phyloP scores from a whole-genome alignment of 1,140 invertebrate genomes.

The Lasioglossum albipes region DNA sequence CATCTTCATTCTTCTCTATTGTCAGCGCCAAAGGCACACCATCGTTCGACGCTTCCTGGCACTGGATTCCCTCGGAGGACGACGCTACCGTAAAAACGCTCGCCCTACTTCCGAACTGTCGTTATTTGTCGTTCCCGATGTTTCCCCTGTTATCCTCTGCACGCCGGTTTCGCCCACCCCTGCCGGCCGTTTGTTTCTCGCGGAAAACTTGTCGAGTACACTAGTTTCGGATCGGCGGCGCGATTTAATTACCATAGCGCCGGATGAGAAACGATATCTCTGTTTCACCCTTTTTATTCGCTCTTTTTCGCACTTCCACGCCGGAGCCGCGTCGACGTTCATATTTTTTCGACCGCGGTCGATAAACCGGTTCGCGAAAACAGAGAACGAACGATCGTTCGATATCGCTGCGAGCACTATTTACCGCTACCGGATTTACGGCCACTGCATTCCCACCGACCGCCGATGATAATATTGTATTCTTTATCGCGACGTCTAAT shows the following conservation, averaged over 20 bases:
- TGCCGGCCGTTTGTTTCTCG: too few species aligned
- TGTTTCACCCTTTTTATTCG: too few species aligned
- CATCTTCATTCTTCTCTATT: slow-evolving; percentile 1
- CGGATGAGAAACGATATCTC: not conserved
- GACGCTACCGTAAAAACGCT: not conserved
- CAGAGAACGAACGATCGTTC: not conserved
- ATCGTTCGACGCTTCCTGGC: not conserved
- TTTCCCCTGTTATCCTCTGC: not conserved
- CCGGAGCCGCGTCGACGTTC: not conserved
- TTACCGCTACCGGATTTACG: not conserved
- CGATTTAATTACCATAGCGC: not conserved
- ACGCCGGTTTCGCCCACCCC: not conserved
- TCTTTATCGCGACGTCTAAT: slow-evolving; percentile 1
- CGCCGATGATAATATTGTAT: not conserved
- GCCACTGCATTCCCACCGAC: not conserved
- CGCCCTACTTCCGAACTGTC: slow-evolving; percentile 1
- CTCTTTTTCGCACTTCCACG: too few species aligned
- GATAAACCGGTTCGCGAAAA: not conserved
- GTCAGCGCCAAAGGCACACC: not conserved
- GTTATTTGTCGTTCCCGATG: not conserved
- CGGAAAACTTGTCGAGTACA: slow-evolving; percentile 1
- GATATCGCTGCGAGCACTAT: not conserved
- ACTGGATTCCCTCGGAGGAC: not conserved
- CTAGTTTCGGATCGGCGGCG: not conserved
- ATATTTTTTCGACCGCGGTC: not conserved